Base-by-base conservation (phyloP, 2,797 vertebrate species). In the Epinephelus malabaricus region DNA sequence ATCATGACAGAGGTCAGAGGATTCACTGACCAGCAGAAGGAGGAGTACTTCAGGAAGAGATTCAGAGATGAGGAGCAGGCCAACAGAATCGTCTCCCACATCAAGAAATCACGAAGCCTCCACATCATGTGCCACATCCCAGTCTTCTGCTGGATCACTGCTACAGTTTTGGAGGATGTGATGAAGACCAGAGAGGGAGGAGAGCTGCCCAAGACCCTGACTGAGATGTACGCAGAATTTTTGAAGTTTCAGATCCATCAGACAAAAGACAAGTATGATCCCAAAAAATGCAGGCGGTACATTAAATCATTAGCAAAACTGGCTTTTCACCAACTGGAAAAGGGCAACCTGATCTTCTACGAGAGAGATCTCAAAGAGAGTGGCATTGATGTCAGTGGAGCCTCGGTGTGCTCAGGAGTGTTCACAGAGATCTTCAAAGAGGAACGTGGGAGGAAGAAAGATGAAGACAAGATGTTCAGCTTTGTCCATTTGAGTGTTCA, bases 81-180 rank as follows among this genome's bases (percentile, higher is more conserved):
- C 43, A n/a, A 0, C 34, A 69, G 17, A 13, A 65, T 84, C 69
- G 15, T 87, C 47, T 67, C 74, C 38, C 71, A 84, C 66, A 73
- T 87, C 47, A 79, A 56, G 66, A 46, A 4, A 5, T 56, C 66
- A 15, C 51, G 27, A 13, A 86, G 77, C 60, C 73, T 86, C 59
- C 76, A 84, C 82, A 84, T 84, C 68, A 87, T 84, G 78, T 84
- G 82, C 34, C 79, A 84, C 64, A 84, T 85, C 72, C 85, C 82
- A 12, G 68, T 84, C 27, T 87, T 87, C 82, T 87, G 85, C 76
- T 84, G 85, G 82, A 79, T 87, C 68, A 49, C 82, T n/a, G 69
- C 45, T n/a, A 78, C 69, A 3, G 81, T 86, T 50, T 62, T 86
- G 71, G 63, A 82, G 61, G 71, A 78, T 0, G 0, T 86, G 25